phyloP scores from a whole-genome alignment of 1,140 invertebrate species.

The Heliconius eleuchia region DNA sequence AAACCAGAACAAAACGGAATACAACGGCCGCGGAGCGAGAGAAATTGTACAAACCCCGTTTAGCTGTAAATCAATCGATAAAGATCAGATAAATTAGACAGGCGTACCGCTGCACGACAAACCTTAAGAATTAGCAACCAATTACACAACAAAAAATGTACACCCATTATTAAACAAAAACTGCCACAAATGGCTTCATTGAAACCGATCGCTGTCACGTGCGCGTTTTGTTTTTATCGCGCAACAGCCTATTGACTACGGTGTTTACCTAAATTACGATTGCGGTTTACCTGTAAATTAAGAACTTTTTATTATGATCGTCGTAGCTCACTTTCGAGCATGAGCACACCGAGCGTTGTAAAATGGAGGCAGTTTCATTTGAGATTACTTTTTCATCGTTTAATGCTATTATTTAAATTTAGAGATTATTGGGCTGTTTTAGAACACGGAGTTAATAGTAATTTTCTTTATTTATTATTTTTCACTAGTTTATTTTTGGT shows the following conservation, averaged over 20 bases:
- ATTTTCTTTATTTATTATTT: neutral
- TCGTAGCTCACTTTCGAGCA: neutral
- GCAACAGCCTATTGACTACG: conserved; percentile 41
- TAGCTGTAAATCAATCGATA: conserved; percentile 65
- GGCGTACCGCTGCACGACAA: conserved; percentile 51
- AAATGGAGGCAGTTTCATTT: no score
- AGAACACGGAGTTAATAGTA: neutral
- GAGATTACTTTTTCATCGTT: no score
- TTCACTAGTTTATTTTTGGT: no score
- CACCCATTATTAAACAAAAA: conserved; percentile 59
- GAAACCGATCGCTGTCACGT: conserved; percentile 56
- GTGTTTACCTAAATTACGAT: conserved; percentile 53
- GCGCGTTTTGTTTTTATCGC: conserved; percentile 56
- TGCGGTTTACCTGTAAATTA: conserved; percentile 31
- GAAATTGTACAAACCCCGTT: conserved; percentile 48
- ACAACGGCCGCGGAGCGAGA: conserved; percentile 40
- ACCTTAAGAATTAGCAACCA: conserved; percentile 61
- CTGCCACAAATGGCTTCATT: conserved; percentile 61
- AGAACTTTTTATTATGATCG: conserved; percentile 5
- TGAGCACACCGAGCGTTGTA: no score
- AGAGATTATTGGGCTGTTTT: no score
- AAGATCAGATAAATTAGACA: conserved; percentile 61
- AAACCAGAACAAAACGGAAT: conserved; percentile 41
- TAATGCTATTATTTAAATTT: no score
- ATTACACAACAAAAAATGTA: conserved; percentile 63